phyloP scores from a whole-genome alignment of 2,113 vertebrate genomes.

The Notechis scutatus region DNA sequence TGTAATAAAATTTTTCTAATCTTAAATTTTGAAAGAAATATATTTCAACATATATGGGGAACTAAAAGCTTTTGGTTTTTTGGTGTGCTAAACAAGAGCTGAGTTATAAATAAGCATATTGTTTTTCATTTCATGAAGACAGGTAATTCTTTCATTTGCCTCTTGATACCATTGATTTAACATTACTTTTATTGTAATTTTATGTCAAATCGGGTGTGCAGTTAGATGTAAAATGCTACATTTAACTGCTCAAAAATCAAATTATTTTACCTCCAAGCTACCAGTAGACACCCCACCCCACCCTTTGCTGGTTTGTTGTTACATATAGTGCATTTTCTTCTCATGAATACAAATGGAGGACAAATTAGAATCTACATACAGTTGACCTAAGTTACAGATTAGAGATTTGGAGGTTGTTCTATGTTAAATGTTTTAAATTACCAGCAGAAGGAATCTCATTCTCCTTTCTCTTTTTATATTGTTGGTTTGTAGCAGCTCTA shows the following conservation, averaged over 20 bases:
- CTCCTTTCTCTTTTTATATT: not conserved
- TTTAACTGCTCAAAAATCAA: constrained; percentile 95
- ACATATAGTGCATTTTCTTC: constrained; percentile 91
- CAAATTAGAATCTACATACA: constrained; percentile 99
- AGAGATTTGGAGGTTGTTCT: constrained; percentile 78
- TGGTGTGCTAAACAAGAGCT: not conserved
- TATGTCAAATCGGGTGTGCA: constrained; percentile 75
- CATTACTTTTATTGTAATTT: constrained; percentile 71
- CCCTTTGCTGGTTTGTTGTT: constrained; percentile 84
- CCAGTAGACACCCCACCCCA: constrained; percentile 81
- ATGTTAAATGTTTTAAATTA: constrained; percentile 96
- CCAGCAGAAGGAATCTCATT: constrained; percentile 84
- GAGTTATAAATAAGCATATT: constrained; percentile 16
- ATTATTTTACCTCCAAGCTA: constrained; percentile 92
- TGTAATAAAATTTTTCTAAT: not conserved
- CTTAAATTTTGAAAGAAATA: not conserved
- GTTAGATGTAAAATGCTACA: constrained; percentile 86
- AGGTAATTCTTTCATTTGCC: constrained; percentile 36
- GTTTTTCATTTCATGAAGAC: constrained; percentile 24
- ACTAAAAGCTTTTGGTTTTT: constrained; percentile 2
- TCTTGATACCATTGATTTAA: constrained; percentile 29
- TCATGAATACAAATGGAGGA: constrained; percentile 98
- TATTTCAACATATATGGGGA: not conserved
- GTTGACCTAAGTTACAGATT: constrained; percentile 91
- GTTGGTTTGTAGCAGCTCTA: constrained; percentile 50